A percentile compares a stretch with the other conserved stretches of the same genome.
phyloP scores from a whole-genome alignment of 2,888 invertebrate genomes.

The Hoplodrina ambigua region DNA sequence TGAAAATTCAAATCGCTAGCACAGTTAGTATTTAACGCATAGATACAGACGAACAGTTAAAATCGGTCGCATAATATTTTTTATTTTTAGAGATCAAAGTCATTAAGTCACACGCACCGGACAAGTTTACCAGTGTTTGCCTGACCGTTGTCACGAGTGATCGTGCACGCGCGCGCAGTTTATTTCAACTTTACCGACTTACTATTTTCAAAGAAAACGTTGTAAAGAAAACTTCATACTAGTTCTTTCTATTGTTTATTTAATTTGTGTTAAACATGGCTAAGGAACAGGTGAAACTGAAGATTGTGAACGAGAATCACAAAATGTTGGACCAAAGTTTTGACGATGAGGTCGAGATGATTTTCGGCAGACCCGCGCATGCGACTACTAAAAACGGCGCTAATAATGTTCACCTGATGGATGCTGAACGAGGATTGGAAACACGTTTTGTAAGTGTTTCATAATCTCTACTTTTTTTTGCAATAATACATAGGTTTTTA shows the following conservation, averaged over 20 bases:
- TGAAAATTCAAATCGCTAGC: not conserved
- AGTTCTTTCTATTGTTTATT: constrained; percentile 26
- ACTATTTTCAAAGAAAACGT: constrained; percentile 41
- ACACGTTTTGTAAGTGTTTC: constrained; percentile 42
- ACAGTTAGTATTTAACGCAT: not conserved
- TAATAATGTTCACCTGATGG: constrained; percentile 24
- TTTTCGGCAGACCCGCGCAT: constrained; percentile 78
- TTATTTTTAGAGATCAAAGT: constrained; percentile 75
- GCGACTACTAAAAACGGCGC: constrained; percentile 59
- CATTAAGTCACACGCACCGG: constrained; percentile 60
- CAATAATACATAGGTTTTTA: too few species aligned
- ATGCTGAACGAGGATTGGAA: constrained; percentile 29
- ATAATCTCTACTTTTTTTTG: not conserved
- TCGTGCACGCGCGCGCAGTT: constrained; percentile 25
- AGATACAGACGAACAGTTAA: not conserved
- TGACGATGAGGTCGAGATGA: constrained; percentile 77
- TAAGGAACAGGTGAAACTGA: constrained; percentile 64
- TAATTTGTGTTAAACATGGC: constrained; percentile 62
- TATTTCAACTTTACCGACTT: not conserved
- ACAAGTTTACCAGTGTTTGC: constrained; percentile 39
- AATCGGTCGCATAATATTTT: constrained; percentile 46
- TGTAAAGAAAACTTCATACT: constrained; percentile 8
- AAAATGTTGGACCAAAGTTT: constrained; percentile 59
- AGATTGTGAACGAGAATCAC: constrained; percentile 68
- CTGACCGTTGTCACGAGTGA: constrained; percentile 11